Evolutionary conservation across 2,113 vertebrate genomes (phyloP).

Genomic region (Motacilla alba): DNA sequence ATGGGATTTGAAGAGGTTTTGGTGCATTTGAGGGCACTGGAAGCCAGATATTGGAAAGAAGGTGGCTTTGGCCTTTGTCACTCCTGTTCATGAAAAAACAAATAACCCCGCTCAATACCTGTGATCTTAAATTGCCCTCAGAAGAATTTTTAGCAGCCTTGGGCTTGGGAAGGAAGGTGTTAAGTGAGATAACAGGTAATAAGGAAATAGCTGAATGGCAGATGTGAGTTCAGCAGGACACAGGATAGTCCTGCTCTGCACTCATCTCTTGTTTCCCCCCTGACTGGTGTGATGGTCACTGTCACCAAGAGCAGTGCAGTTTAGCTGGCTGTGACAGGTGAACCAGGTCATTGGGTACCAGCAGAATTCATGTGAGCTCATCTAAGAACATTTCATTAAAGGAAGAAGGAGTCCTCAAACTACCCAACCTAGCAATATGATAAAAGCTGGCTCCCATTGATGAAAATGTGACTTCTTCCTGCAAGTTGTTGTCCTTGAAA

Average conservation of each 20-base stretch:
- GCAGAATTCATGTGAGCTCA: background rate
- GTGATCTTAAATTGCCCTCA: background rate
- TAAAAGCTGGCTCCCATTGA: background rate
- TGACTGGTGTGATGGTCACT: background rate
- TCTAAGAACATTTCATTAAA: background rate
- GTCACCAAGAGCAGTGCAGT: background rate
- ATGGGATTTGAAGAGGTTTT: background rate
- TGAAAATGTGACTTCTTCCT: background rate
- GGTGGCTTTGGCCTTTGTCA: background rate
- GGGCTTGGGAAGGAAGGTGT: background rate
- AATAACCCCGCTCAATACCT: fast-evolving
- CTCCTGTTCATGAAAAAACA: background rate
- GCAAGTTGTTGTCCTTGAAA: background rate
- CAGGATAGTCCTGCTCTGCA: background rate
- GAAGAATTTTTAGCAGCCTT: background rate
- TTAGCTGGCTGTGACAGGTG: background rate
- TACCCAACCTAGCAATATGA: background rate
- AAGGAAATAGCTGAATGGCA: background rate
- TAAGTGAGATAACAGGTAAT: background rate
- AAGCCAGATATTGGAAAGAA: background rate
- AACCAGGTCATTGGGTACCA: background rate
- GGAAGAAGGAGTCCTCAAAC: background rate
- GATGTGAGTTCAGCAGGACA: background rate
- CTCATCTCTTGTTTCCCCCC: background rate
- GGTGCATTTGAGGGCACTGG: background rate